A percentile compares a stretch with the other conserved stretches of the same genome.
These are phyloP conservation scores for Coregonus sp. DNA, from an alignment of 2,797 vertebrate genomes.

Conservation along the genomic window DNA sequence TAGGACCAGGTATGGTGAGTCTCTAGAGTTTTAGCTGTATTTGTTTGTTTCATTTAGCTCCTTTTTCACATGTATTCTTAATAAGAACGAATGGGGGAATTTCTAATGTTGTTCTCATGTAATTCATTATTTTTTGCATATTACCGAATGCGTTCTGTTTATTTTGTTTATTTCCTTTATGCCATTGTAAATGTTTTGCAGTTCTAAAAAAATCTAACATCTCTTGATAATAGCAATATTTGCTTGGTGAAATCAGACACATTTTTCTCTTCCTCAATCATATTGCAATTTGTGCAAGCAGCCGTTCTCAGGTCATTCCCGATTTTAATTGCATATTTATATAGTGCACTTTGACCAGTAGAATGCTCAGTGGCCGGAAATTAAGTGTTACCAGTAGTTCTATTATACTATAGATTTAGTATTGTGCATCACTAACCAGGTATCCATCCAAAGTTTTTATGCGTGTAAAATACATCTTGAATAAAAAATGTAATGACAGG, in stretches of 20 bases:
- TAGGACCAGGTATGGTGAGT: slow-evolving; percentile 14
- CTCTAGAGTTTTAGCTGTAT: slow-evolving; percentile 15
- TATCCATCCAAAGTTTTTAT: neutral
- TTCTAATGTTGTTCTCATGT: slow-evolving; percentile 24
- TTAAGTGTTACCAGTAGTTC: neutral
- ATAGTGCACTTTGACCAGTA: too few species aligned
- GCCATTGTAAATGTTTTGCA: too few species aligned
- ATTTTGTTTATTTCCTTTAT: neutral
- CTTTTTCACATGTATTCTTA: slow-evolving; percentile 20
- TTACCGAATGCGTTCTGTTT: neutral
- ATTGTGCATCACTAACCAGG: neutral
- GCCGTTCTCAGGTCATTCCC: too few species aligned
- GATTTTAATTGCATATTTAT: too few species aligned
- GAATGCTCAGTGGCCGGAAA: neutral
- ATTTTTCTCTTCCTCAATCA: too few species aligned
- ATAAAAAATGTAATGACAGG: neutral
- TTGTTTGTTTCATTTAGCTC: slow-evolving; percentile 37
- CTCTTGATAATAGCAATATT: too few species aligned
- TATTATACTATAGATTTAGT: neutral
- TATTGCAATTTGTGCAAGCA: too few species aligned
- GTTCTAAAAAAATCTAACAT: too few species aligned
- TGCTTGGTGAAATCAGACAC: too few species aligned
- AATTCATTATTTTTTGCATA: slow-evolving; percentile 24
- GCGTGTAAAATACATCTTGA: neutral
- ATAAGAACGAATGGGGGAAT: neutral